A percentile compares a stretch with the other conserved stretches of the same genome.
Conservation (phyloP, 1,140 invertebrate genomes). For the Drosophila micromelanica region DNA sequence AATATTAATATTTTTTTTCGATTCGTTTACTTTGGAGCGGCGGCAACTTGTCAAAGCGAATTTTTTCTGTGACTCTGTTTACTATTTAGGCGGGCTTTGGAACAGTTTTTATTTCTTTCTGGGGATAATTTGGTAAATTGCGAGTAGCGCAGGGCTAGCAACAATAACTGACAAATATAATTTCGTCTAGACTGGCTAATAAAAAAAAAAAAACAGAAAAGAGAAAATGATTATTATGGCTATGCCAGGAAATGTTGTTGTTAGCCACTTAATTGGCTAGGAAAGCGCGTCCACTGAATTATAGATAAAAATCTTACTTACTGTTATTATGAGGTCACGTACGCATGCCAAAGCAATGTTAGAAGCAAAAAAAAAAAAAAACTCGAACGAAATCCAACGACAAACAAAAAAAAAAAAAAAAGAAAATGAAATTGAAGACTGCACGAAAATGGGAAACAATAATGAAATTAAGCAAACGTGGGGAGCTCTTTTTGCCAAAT, state of each 20-base stretch:
- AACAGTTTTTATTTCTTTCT: slow-evolving; percentile 10
- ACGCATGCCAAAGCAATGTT: slow-evolving; percentile 42
- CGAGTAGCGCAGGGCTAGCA: not conserved
- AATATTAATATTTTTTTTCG: slow-evolving; percentile 23
- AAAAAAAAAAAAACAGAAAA: slow-evolving; percentile 34
- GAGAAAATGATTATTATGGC: slow-evolving; percentile 50
- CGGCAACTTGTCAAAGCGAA: slow-evolving; percentile 58
- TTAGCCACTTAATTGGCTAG: slow-evolving; percentile 38
- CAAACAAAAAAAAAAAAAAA: slow-evolving; percentile 23
- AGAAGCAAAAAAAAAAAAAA: not conserved
- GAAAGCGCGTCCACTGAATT: slow-evolving; percentile 66
- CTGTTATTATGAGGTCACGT: slow-evolving; percentile 77
- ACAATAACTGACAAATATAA: slow-evolving; percentile 72
- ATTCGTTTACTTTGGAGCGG: slow-evolving; percentile 26
- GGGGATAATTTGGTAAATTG: slow-evolving; percentile 38
- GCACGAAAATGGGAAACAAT: slow-evolving; percentile 59
- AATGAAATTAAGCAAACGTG: slow-evolving; percentile 79
- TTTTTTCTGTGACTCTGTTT: slow-evolving; percentile 50
- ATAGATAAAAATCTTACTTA: slow-evolving; percentile 81
- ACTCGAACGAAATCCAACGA: not conserved
- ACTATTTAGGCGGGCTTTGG: slow-evolving; percentile 37
- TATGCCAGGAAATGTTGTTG: slow-evolving; percentile 8
- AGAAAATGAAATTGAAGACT: slow-evolving; percentile 6
- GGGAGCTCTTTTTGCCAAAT: slow-evolving; percentile 56
- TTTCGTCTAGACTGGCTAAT: slow-evolving; percentile 64